Conservation (phyloP, 1,140 invertebrate species). For the Propsilocerus akamusi region DNA sequence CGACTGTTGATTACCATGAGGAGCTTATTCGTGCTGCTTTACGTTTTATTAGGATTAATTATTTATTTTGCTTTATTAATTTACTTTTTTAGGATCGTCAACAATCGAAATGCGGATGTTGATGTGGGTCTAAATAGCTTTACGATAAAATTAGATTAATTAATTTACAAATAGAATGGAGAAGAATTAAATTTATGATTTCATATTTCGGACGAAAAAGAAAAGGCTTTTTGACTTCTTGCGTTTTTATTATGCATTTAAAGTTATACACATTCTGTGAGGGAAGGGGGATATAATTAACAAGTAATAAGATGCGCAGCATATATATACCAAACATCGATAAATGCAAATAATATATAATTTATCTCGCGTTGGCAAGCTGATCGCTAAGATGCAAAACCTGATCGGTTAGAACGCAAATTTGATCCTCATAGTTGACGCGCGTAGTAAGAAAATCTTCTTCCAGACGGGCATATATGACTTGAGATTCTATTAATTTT, state of each 20-base stretch:
- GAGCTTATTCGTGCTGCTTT: slow-evolving; percentile 92
- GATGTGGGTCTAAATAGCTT: slow-evolving; percentile 97
- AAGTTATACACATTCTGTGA: too few relatives aligned
- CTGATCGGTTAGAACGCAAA: slow-evolving; percentile 81
- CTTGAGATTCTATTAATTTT: slow-evolving; percentile 27
- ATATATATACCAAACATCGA: too few relatives aligned
- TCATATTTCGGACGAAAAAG: too few relatives aligned
- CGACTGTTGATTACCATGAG: slow-evolving; percentile 86
- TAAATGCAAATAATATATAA: too few relatives aligned
- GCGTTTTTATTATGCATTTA: too few relatives aligned
- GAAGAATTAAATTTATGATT: too few relatives aligned
- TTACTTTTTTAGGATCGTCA: slow-evolving; percentile 68
- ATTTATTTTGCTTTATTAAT: too few relatives aligned
- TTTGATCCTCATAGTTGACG: slow-evolving; percentile 71
- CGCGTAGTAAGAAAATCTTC: slow-evolving; percentile 44
- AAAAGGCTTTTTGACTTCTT: too few relatives aligned
- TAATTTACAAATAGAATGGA: slow-evolving; percentile 12
- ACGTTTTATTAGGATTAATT: slow-evolving; percentile 68
- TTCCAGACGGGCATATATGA: slow-evolving; percentile 27
- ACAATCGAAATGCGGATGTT: slow-evolving; percentile 95
- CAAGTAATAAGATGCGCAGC: too few relatives aligned
- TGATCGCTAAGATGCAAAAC: slow-evolving; percentile 82
- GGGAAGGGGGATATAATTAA: too few relatives aligned
- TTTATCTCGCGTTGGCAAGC: slow-evolving; percentile 28
- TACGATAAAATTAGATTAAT: slow-evolving; percentile 61